Percentiles rank a stretch among this genome's conserved stretches.
phyloP scores from a whole-genome alignment of 2,113 vertebrate genomes.

The Megalops atlanticus region DNA sequence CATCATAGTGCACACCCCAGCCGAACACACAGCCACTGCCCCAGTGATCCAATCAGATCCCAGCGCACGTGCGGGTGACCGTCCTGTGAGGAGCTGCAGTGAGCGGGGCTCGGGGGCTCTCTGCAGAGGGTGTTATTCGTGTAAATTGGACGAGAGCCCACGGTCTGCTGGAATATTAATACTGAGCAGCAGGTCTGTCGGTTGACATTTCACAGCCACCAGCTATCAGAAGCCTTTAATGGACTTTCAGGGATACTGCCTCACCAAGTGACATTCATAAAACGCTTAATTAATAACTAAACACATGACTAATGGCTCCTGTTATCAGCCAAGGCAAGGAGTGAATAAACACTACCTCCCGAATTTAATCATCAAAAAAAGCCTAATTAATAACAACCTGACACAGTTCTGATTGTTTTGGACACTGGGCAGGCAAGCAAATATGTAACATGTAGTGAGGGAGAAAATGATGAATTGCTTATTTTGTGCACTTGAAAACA shows the following conservation, averaged over 20 bases:
- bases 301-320: conserved; percentile 54
- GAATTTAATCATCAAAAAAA: conserved; percentile 19
- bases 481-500: not conserved
- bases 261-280: conserved; percentile 46
- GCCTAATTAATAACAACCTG: conserved; percentile 46
- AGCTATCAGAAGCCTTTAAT: conserved; percentile 59
- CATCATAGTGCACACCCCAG: not conserved
- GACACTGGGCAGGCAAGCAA: not conserved
- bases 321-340: conserved; percentile 46
- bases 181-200: conserved; percentile 12
- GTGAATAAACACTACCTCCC: conserved; percentile 39
- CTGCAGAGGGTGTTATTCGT: not conserved
- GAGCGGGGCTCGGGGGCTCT: not conserved
- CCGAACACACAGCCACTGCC: not conserved
- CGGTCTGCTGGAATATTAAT: not conserved
- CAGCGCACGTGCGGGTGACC: too few species aligned
- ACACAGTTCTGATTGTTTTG: not conserved
- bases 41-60: too few species aligned
- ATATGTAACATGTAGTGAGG: conserved; percentile 1
- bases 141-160: not conserved
- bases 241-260: conserved; percentile 51
- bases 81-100: too few species aligned
- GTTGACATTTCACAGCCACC: conserved; percentile 54
- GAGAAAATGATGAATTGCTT: conserved; percentile 22
- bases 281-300: conserved; percentile 65